Evolutionary conservation across 2,113 vertebrate genomes (phyloP), one percentile per base, ranked within the genome.

Genomic region (Ranitomeya variabilis): DNA sequence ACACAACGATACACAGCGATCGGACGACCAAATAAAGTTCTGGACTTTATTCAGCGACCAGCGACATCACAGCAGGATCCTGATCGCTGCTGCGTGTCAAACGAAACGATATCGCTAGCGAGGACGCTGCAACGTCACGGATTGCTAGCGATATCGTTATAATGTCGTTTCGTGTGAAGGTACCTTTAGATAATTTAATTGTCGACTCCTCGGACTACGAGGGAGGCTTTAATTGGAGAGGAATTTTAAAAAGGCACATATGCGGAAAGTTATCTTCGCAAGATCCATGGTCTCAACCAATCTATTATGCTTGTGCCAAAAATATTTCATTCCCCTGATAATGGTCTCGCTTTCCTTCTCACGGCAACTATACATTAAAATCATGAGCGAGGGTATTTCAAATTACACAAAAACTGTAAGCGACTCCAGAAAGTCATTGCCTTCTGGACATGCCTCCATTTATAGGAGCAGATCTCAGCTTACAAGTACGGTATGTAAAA

Each of bases 181-280:
- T n/a, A n/a, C n/a, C n/a, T n/a, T n/a, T 31, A 23, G 18, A 23
- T 81, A 71, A 81, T 87, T 71, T 23, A 54, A 79, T 54, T 62
- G 21, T n/a, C 2, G 15, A 19, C n/a, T 76, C 11, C 69, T 21
- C 67, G 8, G 76, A 51, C 77, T 55, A 79, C 52, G 52, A 54
- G 45, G 19, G 21, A 4, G 16, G 37, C 16, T 69, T 54, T 83
- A 66, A 51, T 67, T 21, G 37, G 31, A 64, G 26, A 26, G 55
- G 59, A 66, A 83, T 83, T 83, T 69, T 67, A 83, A 83, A 83
- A 66, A 52, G n/a, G 64, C 52, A 15, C 13, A 14, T 51, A 51
- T 37, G 82, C 6, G 10, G 62, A 54, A 83, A 54, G 81, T 83
- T 54, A 83, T 69, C 64, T 52, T 23, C 14, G 62, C 54, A n/a